Conservation (phyloP, 2,888 invertebrate genomes). For the Ichneumon xanthorius region DNA sequence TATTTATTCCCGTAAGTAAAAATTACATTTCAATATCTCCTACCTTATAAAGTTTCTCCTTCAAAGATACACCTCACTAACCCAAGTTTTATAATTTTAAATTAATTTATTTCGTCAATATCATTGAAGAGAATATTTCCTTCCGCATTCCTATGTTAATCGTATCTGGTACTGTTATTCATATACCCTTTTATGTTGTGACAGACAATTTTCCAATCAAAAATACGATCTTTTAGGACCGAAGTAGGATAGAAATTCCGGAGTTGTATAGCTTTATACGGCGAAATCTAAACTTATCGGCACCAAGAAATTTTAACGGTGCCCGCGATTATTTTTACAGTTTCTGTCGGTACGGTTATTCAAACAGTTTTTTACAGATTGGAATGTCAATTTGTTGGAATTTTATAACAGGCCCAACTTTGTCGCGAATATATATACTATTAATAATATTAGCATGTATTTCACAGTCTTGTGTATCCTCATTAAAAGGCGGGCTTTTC, state of each 20-base stretch:
- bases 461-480: conserved; percentile 53
- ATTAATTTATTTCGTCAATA: not conserved
- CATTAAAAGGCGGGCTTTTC: conserved; percentile 51
- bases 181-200: not conserved
- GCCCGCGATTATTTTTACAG: too few species aligned
- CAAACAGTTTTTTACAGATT: not conserved
- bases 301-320: too few species aligned
- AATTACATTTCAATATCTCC: too few species aligned
- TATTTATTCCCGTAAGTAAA: too few species aligned
- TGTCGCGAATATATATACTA: conserved; percentile 20
- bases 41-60: too few species aligned
- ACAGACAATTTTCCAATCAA: not conserved
- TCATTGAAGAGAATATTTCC: not conserved
- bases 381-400: not conserved
- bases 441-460: not conserved
- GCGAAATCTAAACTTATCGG: not conserved
- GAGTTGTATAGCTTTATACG: not conserved
- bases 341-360: too few species aligned
- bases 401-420: conserved; percentile 10
- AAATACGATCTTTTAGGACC: not conserved
- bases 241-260: not conserved
- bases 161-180: not conserved
- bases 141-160: not conserved
- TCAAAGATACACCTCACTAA: too few species aligned
- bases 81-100: too few species aligned